phyloP scores from a whole-genome alignment of 1,140 invertebrate species.

The Lordiphosa clarofinis region DNA sequence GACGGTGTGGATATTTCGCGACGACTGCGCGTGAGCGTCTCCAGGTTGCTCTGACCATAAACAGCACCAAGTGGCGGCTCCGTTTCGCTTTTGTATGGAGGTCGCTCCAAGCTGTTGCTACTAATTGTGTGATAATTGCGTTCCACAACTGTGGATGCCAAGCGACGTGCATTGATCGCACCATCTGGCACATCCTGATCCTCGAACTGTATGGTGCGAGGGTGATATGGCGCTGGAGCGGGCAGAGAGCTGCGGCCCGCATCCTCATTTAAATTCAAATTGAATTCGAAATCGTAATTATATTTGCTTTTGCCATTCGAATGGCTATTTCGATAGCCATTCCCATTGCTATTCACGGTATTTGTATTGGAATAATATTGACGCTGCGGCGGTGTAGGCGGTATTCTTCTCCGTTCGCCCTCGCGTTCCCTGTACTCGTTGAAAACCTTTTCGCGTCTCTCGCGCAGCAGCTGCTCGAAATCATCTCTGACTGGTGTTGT shows the following conservation, averaged over 20 bases:
- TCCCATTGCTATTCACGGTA: slow-evolving; percentile 12
- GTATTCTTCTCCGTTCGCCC: slow-evolving; percentile 35
- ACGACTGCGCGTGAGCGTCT: slow-evolving; percentile 57
- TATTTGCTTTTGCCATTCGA: slow-evolving; percentile 48
- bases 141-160: slow-evolving; percentile 61
- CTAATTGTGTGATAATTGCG: slow-evolving; percentile 79
- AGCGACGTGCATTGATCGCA: slow-evolving; percentile 38
- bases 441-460: slow-evolving; percentile 75
- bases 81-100: slow-evolving; percentile 13
- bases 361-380: slow-evolving; percentile 10
- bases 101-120: slow-evolving; percentile 38
- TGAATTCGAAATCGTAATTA: slow-evolving; percentile 73
- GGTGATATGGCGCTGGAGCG: slow-evolving; percentile 47
- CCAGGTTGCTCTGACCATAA: slow-evolving; percentile 68
- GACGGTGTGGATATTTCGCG: slow-evolving; percentile 62
- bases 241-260: slow-evolving; percentile 43
- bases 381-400: slow-evolving; percentile 13
- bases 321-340: slow-evolving; percentile 16
- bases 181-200: slow-evolving; percentile 67
- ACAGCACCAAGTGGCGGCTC: slow-evolving; percentile 21
- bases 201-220: slow-evolving; percentile 51
- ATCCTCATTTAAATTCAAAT: slow-evolving; percentile 61
- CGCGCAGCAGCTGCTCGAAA: slow-evolving; percentile 74
- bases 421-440: slow-evolving; percentile 53
- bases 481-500: slow-evolving; percentile 50